Evolutionary conservation across 2,888 invertebrate species (phyloP).

Genomic region (Trissolcus brochymenae): DNA sequence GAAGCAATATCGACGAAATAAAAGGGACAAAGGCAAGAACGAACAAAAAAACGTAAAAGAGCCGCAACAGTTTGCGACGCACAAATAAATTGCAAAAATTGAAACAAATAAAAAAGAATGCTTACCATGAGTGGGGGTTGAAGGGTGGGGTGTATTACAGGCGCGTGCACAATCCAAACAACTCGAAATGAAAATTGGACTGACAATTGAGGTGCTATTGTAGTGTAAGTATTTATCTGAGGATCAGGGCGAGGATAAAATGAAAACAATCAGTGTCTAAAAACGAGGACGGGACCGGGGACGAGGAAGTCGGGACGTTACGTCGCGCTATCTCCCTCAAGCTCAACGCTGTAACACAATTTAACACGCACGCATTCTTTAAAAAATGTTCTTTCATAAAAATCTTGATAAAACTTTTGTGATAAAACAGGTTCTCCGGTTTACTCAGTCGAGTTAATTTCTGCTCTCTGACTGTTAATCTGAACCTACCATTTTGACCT

Average conservation of each 20-base stretch:
- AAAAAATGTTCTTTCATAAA: slow-evolving; percentile 15
- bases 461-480: slow-evolving; percentile 31
- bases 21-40: no score
- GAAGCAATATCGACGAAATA: no score
- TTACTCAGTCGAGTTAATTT: slow-evolving; percentile 19
- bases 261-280: slow-evolving; percentile 3
- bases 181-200: slow-evolving; percentile 77
- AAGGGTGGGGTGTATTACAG: slow-evolving; percentile 76
- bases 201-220: slow-evolving; percentile 67
- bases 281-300: slow-evolving; percentile 45
- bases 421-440: slow-evolving; percentile 7
- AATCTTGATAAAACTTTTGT: slow-evolving; percentile 16
- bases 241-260: slow-evolving; percentile 12
- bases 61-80: no score
- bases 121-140: slow-evolving; percentile 76
- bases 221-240: slow-evolving; percentile 18
- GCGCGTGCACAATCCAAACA: slow-evolving; percentile 77
- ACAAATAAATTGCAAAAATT: slow-evolving; percentile 53
- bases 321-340: slow-evolving; percentile 77
- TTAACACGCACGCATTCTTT: slow-evolving; percentile 73
- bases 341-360: slow-evolving; percentile 77
- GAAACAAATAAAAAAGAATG: slow-evolving; percentile 76
- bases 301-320: slow-evolving; percentile 67
- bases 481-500: slow-evolving; percentile 44
- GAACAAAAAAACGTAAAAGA: no score